A percentile compares a stretch with the other conserved stretches of the same genome.
Conservation (phyloP, 1,140 invertebrate genomes). For the Camponotus floridanus region DNA sequence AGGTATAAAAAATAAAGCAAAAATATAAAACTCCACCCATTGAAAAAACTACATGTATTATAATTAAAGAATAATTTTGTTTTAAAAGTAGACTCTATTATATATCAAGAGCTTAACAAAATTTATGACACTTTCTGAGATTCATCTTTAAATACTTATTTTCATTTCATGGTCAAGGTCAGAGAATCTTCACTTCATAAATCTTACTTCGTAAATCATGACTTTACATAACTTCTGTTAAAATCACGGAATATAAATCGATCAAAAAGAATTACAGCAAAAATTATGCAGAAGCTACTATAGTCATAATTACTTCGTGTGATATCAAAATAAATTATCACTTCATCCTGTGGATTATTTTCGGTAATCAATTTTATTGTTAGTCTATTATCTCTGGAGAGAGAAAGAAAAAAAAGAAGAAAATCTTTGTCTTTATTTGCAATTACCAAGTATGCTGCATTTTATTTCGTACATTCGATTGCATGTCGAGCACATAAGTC, state of each 20-base stretch:
- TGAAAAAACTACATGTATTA: not conserved
- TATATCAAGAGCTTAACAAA: not conserved
- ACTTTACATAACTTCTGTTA: not conserved
- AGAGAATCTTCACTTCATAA: not conserved
- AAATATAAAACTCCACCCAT: not conserved
- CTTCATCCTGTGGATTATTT: not conserved
- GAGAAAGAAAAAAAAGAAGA: not conserved
- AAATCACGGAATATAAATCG: not conserved
- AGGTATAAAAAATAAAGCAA: not conserved
- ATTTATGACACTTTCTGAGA: not conserved
- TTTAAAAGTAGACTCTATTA: not conserved
- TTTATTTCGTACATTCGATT: not conserved
- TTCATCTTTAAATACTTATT: constrained; percentile 19
- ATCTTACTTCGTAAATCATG: constrained; percentile 21
- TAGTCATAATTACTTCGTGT: not conserved
- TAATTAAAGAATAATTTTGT: not conserved
- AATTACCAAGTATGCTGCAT: not conserved
- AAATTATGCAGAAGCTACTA: not conserved
- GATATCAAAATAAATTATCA: constrained; percentile 10
- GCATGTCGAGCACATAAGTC: not conserved
- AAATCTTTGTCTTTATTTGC: not conserved
- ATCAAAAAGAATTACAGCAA: not conserved
- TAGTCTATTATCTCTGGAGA: not conserved
- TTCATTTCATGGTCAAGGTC: not conserved
- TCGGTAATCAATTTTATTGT: not conserved